phyloP scores from a whole-genome alignment of 2,113 vertebrate genomes.

The Dunckerocampus dactyliophorus region DNA sequence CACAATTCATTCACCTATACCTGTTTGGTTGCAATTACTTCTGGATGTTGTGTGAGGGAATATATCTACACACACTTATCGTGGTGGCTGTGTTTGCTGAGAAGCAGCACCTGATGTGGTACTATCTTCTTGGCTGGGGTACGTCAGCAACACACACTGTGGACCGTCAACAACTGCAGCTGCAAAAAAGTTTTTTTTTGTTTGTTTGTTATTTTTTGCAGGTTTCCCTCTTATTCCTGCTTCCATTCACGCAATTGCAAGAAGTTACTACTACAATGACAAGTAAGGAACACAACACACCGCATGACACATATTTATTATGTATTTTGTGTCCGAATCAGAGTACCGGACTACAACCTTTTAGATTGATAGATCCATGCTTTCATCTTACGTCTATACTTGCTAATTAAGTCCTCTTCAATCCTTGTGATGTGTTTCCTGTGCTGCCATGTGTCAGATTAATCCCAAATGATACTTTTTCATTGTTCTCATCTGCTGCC shows the following conservation, averaged over 20 bases:
- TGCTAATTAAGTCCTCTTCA: not conserved
- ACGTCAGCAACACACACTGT: slow-evolving; percentile 35
- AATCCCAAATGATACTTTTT: slow-evolving; percentile 12
- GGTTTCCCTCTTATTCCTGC: slow-evolving; percentile 95
- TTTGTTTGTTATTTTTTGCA: no score
- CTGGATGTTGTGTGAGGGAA: slow-evolving; percentile 98
- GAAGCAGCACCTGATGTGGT: slow-evolving; percentile 96
- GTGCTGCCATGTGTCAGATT: not conserved
- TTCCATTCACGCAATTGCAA: slow-evolving; percentile 86
- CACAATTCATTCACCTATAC: slow-evolving; percentile 89
- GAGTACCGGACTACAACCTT: no score
- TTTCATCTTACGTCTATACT: no score
- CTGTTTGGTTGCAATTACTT: slow-evolving; percentile 97
- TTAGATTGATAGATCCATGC: no score
- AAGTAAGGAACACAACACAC: slow-evolving; percentile 77
- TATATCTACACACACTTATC: slow-evolving; percentile 95
- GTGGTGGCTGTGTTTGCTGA: slow-evolving; percentile 97
- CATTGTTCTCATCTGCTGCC: slow-evolving; percentile 2
- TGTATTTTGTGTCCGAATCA: no score
- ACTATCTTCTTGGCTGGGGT: slow-evolving; percentile 99
- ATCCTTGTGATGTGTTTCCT: slow-evolving; percentile 5
- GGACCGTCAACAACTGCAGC: not conserved
- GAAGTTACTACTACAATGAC: slow-evolving; percentile 93
- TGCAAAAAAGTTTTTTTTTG: not conserved
- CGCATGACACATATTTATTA: no score